Base-by-base conservation (phyloP, 2,113 vertebrate genomes). In the Gobiocypris rarus region DNA sequence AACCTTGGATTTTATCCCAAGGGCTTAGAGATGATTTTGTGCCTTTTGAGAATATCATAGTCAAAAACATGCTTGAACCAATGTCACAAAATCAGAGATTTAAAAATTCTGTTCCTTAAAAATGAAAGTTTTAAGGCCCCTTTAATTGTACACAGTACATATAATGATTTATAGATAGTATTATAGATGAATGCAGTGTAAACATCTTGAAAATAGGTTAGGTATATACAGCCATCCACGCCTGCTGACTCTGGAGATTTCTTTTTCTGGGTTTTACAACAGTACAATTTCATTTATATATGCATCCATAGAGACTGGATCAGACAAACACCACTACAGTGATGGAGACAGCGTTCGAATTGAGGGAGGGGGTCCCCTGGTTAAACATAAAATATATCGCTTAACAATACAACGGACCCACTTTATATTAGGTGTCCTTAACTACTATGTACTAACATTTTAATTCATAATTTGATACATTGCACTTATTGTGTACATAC, bases 181-280 rank as follows among this genome's bases (percentile, higher is more conserved):
- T 71, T 71, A 41, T 69, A n/a, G 41, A 14, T 71, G 69, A 2
- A 71, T 71, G 41, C 41, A 24, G 69, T 71, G 69, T 45, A 45
- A 71, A 24, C 41, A 22, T 45, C 22, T 71, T 24, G 2, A n/a
- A 71, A 71, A 71, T 45, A 71, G 41, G 41, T 45, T 71, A 71
- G 41, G 11, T 71, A 45, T 45, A 45, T 71, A 45, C 69, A 71
- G 69, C 2, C 8, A 65, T 65, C 34, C 34, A 71, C 22, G 22
- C 45, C 41, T 71, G 38, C 38, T 24, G 38, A 45, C 41, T 71
- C 41, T 24, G 9, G 69, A 45, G 41, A n/a, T 14, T 45, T 71
- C 26, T 71, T 71, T 71, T 67, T 71, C 38, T 43, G 69, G 22
- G 41, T 71, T 71, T 71, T 24, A 71, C 9, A 45, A 71, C n/a